Conservation (phyloP, 2,113 vertebrate species). For the Tauraco erythrolophus region DNA sequence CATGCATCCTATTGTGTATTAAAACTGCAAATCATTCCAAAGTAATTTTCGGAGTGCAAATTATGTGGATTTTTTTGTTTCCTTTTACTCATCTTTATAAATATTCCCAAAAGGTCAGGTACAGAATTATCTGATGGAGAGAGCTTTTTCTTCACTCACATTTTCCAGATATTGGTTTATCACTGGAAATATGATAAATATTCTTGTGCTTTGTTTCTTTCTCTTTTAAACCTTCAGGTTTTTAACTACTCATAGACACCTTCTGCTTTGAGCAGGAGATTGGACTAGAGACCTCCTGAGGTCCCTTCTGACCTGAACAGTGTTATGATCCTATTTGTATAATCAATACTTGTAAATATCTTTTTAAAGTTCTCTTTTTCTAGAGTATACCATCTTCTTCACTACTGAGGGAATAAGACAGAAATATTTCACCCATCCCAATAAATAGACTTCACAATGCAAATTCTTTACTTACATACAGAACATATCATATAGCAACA, state of each 20-base stretch:
- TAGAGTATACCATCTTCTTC: background rate
- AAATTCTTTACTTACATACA: background rate
- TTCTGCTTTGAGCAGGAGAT: background rate
- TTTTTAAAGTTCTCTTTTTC: background rate
- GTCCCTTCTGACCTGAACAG: background rate
- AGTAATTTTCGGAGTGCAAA: background rate
- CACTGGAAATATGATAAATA: background rate
- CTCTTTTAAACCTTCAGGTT: background rate
- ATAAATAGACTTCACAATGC: background rate
- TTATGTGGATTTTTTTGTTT: background rate
- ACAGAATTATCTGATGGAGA: background rate
- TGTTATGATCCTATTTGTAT: background rate
- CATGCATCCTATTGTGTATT: background rate
- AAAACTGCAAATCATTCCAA: background rate
- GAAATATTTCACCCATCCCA: background rate
- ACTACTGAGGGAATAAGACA: background rate
- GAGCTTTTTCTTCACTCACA: background rate
- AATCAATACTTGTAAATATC: background rate
- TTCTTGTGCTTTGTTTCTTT: background rate
- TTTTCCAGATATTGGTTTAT: background rate
- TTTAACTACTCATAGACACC: background rate
- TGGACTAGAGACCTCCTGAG: background rate
- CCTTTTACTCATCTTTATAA: background rate
- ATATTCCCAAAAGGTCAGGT: background rate
- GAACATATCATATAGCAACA: background rate